phyloP scores from a whole-genome alignment of 2,888 invertebrate species.

The Lycocerus yunnanus region DNA sequence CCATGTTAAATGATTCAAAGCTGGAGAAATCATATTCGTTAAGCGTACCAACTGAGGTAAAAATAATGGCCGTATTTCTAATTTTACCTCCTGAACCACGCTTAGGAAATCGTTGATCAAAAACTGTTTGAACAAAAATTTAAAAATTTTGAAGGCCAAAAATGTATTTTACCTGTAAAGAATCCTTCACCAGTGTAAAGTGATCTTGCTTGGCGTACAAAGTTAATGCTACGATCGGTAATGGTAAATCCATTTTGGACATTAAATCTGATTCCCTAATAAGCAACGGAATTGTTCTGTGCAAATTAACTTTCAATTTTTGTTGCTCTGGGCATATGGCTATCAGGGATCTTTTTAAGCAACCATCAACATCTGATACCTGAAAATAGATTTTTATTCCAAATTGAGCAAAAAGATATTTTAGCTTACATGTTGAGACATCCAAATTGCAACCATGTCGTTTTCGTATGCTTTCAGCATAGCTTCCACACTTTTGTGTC shows the following conservation, averaged over 20 bases:
- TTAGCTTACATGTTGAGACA: slow-evolving; percentile 75
- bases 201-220: slow-evolving; percentile 77
- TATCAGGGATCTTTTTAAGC: slow-evolving; percentile 66
- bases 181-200: slow-evolving; percentile 76
- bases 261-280: slow-evolving; percentile 86
- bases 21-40: slow-evolving; percentile 81
- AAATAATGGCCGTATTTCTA: slow-evolving; percentile 89
- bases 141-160: background rate
- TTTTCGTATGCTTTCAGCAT: slow-evolving; percentile 76
- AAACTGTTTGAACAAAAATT: slow-evolving; percentile 60
- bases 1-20: slow-evolving; percentile 82
- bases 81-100: slow-evolving; percentile 75
- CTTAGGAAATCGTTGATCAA: slow-evolving; percentile 76
- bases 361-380: slow-evolving; percentile 69
- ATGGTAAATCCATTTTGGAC: slow-evolving; percentile 78
- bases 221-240: slow-evolving; percentile 81
- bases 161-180: slow-evolving; percentile 67
- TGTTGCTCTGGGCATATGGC: slow-evolving; percentile 66
- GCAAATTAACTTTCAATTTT: slow-evolving; percentile 75
- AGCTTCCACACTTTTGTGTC: slow-evolving; percentile 74
- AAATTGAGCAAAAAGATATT: background rate
- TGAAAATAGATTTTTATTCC: slow-evolving; percentile 42
- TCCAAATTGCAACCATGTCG: slow-evolving; percentile 82
- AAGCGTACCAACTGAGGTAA: slow-evolving; percentile 85
- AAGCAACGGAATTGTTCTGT: slow-evolving; percentile 73